A percentile compares a stretch with the other conserved stretches of the same genome.
Evolutionary conservation across 2,888 invertebrate species (phyloP).

Genomic region (Thymelicus sylvestris): DNA sequence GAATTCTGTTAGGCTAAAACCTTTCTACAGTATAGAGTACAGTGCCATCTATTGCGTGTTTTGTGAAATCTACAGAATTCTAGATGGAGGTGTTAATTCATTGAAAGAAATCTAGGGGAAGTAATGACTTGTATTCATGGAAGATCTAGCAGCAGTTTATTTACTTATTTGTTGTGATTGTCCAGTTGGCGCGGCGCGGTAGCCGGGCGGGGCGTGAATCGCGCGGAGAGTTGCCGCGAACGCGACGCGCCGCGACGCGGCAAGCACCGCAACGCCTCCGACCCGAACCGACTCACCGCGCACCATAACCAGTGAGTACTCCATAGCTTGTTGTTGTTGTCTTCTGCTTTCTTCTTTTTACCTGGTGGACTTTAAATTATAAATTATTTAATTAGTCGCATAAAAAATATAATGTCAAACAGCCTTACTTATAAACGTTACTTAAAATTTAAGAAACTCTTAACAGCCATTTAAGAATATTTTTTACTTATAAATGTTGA

Average conservation of each 20-base stretch:
- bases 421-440: too few species aligned
- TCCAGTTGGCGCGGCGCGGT: conserved; percentile 57
- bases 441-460: too few species aligned
- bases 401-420: too few species aligned
- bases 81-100: conserved; percentile 24
- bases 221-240: conserved; percentile 79
- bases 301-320: conserved; percentile 73
- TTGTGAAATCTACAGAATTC: conserved; percentile 2
- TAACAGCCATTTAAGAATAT: too few species aligned
- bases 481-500: too few species aligned
- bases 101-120: neutral
- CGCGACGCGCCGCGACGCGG: conserved; percentile 76
- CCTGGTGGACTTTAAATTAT: too few species aligned
- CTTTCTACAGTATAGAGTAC: neutral
- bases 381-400: too few species aligned
- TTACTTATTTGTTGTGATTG: neutral
- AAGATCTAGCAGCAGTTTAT: neutral
- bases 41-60: conserved; percentile 25
- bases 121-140: too few species aligned
- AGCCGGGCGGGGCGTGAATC: conserved; percentile 72
- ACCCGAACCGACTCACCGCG: conserved; percentile 78
- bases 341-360: too few species aligned
- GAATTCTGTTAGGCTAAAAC: too few species aligned
- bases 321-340: neutral
- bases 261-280: conserved; percentile 79